Conservation (phyloP, 2,113 vertebrate genomes). For the Todiramphus saurophagus region DNA sequence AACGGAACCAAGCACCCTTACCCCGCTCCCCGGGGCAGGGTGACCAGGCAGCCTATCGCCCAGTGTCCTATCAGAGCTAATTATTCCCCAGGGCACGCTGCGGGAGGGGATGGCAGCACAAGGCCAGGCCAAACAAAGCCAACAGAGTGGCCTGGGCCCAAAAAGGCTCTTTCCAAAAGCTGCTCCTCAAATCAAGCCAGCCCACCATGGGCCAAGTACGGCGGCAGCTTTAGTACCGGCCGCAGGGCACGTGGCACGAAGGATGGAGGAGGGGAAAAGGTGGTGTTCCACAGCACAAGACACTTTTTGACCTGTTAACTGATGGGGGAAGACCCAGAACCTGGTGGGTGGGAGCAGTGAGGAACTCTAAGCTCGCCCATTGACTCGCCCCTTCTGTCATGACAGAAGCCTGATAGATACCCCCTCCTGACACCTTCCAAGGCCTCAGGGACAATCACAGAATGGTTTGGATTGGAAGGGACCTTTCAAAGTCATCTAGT, state of each 20-base stretch:
- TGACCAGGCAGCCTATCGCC: background rate
- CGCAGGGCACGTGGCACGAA: fast-evolving
- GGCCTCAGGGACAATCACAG: background rate
- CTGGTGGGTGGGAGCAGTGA: background rate
- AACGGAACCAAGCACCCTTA: background rate
- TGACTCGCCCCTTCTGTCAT: background rate
- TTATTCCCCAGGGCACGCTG: background rate
- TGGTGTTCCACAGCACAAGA: background rate
- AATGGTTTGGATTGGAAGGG: too few species aligned
- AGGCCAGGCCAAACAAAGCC: background rate
- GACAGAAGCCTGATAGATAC: background rate
- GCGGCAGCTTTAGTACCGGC: background rate
- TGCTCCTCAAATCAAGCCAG: background rate
- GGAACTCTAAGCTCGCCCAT: background rate
- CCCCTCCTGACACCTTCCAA: background rate
- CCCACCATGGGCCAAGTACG: fast-evolving
- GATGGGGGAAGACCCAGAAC: background rate
- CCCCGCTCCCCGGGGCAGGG: fast-evolving
- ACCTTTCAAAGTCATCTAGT: background rate
- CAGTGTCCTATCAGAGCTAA: background rate
- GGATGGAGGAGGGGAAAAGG: background rate
- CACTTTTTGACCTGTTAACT: background rate
- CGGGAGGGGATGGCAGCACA: background rate
- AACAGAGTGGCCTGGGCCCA: background rate
- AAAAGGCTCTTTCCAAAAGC: background rate